Evolutionary conservation across 2,113 vertebrate genomes (phyloP).

Genomic region (Scartelaos histophorus): DNA sequence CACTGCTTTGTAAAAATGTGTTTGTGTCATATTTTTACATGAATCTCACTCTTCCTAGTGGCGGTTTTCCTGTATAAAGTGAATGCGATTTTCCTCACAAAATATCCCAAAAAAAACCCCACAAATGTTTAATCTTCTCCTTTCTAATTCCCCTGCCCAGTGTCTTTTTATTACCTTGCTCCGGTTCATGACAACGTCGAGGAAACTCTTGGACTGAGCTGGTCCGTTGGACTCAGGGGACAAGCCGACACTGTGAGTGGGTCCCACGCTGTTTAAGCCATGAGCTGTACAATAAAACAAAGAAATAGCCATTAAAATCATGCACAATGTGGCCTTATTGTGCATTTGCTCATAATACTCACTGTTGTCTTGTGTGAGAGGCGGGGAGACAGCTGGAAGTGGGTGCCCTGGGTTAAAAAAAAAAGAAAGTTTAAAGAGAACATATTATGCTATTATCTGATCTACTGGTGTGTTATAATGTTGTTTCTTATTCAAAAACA

Average conservation of each 20-base stretch:
- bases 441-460: too few relatives aligned
- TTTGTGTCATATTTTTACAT: too few relatives aligned
- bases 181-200: conserved; percentile 54
- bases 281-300: conserved; percentile 26
- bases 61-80: too few relatives aligned
- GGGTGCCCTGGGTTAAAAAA: conserved; percentile 50
- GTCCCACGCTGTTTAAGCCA: neutral
- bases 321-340: neutral
- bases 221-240: conserved; percentile 70
- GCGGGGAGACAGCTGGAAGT: conserved; percentile 80
- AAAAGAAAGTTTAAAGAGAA: neutral
- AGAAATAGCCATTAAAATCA: neutral
- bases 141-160: too few relatives aligned
- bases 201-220: conserved; percentile 52
- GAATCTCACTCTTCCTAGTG: too few relatives aligned
- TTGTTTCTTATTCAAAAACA: too few relatives aligned
- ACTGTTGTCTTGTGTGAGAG: conserved; percentile 78
- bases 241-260: conserved; percentile 30
- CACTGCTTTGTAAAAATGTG: too few relatives aligned
- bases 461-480: too few relatives aligned
- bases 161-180: conserved; percentile 67
- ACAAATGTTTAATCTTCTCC: too few relatives aligned
- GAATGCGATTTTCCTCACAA: too few relatives aligned
- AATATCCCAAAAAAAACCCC: too few relatives aligned
- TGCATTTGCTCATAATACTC: conserved; percentile 33